A percentile compares a stretch with the other conserved stretches of the same genome.
These are phyloP conservation scores for Pyrocoelia pectoralis DNA, from an alignment of 2,888 invertebrate genomes.

Conservation along the genomic window DNA sequence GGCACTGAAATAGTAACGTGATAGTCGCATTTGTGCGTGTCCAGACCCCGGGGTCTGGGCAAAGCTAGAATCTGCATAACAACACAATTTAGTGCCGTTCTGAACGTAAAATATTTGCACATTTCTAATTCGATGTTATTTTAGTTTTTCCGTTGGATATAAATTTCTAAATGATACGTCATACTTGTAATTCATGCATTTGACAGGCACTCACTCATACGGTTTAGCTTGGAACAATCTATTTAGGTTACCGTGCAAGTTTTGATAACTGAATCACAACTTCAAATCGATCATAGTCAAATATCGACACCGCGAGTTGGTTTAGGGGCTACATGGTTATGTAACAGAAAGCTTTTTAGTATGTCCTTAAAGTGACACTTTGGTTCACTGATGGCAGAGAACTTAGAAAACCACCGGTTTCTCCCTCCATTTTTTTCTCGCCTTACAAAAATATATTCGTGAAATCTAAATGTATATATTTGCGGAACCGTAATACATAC, in stretches of 20 bases:
- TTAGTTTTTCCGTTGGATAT: too few species aligned
- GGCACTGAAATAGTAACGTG: too few species aligned
- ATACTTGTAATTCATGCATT: background rate
- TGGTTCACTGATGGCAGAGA: background rate
- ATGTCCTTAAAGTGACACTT: background rate
- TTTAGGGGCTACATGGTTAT: background rate
- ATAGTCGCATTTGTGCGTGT: too few species aligned
- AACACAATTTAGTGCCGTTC: too few species aligned
- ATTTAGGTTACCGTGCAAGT: background rate
- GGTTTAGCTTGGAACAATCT: background rate
- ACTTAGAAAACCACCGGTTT: background rate
- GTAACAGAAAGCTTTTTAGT: background rate
- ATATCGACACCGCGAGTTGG: background rate
- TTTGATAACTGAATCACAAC: background rate
- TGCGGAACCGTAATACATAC: slow-evolving; percentile 25
- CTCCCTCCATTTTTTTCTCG: background rate
- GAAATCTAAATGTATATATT: slow-evolving; percentile 10
- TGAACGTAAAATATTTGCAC: too few species aligned
- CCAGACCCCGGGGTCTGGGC: too few species aligned
- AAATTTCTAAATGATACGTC: background rate
- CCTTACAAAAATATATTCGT: background rate
- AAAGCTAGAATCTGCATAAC: too few species aligned
- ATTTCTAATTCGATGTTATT: too few species aligned
- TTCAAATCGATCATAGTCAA: slow-evolving; percentile 1
- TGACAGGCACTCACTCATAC: background rate